Evolutionary conservation across 2,113 vertebrate species (phyloP).

Genomic region (Prolemur simus): DNA sequence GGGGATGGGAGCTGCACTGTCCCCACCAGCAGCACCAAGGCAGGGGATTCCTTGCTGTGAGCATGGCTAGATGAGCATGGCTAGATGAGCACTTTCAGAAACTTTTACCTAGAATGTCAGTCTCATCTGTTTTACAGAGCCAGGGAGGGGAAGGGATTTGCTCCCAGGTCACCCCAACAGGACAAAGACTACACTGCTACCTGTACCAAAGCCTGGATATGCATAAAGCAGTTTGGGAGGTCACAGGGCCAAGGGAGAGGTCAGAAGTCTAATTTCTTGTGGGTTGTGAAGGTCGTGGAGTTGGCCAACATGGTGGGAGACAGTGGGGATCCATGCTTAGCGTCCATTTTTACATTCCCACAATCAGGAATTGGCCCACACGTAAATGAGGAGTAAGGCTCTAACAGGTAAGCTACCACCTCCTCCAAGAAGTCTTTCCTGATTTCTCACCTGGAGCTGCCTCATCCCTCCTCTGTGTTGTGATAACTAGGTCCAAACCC

Average conservation of each 20-base stretch:
- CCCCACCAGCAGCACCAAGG: background rate
- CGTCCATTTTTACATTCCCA: background rate
- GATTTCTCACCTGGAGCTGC: background rate
- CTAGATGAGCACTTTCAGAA: background rate
- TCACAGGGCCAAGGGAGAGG: background rate
- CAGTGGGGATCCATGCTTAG: background rate
- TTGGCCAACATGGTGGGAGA: background rate
- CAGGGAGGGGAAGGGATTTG: background rate
- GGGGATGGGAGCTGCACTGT: background rate
- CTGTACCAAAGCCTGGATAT: background rate
- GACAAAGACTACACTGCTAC: background rate
- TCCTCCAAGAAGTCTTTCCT: constrained; percentile 12
- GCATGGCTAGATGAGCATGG: background rate
- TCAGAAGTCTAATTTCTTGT: background rate
- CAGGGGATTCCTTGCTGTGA: background rate
- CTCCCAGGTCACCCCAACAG: background rate
- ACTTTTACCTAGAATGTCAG: background rate
- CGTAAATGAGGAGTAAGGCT: background rate
- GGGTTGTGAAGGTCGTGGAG: background rate
- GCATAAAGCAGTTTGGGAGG: background rate
- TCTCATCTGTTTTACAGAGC: background rate
- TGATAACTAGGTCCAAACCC: background rate
- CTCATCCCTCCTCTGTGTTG: background rate
- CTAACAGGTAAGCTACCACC: background rate
- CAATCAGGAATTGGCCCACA: background rate